A percentile compares a stretch with the other conserved stretches of the same genome.
phyloP scores from a whole-genome alignment of 1,140 invertebrate genomes.

The Cecropterus lyciades region DNA sequence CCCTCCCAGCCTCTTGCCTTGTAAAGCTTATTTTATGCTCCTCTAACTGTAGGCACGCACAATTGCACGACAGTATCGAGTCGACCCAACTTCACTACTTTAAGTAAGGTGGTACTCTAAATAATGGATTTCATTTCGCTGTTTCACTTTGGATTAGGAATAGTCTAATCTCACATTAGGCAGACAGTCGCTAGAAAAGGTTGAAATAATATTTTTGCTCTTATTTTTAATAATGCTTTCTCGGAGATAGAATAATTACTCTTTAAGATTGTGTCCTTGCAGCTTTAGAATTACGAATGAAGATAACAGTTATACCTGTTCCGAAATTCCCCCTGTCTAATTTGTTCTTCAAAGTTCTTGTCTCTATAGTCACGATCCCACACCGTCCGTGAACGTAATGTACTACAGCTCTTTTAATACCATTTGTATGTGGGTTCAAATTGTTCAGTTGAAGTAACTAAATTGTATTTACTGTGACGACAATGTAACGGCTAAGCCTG shows the following conservation, averaged over 20 bases:
- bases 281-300: constrained; percentile 66
- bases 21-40: constrained; percentile 67
- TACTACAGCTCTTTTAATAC: constrained; percentile 56
- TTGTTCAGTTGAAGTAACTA: constrained; percentile 43
- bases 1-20: constrained; percentile 52
- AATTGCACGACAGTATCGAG: constrained; percentile 42
- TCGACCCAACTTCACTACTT: constrained; percentile 23
- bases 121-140: constrained; percentile 27
- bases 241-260: constrained; percentile 58
- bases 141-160: constrained; percentile 18
- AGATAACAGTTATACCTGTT: constrained; percentile 68
- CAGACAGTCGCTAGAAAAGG: constrained; percentile 20
- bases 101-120: constrained; percentile 27
- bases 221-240: constrained; percentile 38
- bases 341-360: constrained; percentile 69
- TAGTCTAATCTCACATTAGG: constrained; percentile 15
- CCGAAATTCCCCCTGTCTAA: constrained; percentile 56
- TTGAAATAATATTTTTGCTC: constrained; percentile 16
- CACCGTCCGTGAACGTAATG: constrained; percentile 51
- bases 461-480: constrained; percentile 33
- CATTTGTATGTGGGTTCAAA: constrained; percentile 50
- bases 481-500: constrained; percentile 26
- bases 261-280: constrained; percentile 56
- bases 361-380: constrained; percentile 55
- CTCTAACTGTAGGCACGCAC: constrained; percentile 39